These are phyloP conservation scores for Martes flavigula DNA, from an alignment of 2,797 vertebrate species.

Conservation along the genomic window DNA sequence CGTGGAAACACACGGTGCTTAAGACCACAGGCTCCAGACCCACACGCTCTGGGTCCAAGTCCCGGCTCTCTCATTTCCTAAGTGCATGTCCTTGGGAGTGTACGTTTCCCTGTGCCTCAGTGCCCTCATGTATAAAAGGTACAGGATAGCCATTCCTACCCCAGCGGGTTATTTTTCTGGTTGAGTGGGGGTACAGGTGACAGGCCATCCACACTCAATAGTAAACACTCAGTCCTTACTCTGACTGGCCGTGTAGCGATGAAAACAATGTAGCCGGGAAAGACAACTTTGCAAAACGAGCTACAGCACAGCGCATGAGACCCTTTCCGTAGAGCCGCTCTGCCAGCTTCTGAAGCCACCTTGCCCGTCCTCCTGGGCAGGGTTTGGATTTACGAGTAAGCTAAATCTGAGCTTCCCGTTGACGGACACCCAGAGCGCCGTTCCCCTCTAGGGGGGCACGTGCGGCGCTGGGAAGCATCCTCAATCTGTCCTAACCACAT, in stretches of 20 bases:
- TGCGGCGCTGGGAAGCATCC: slow-evolving; percentile 55
- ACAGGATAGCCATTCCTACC: background rate
- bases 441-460: background rate
- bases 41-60: background rate
- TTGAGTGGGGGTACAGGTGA: background rate
- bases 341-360: background rate
- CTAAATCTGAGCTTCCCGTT: slow-evolving; percentile 55
- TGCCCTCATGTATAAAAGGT: background rate
- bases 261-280: background rate
- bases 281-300: background rate
- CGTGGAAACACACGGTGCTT: background rate
- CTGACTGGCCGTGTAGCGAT: background rate
- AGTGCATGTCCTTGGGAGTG: background rate
- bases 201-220: background rate
- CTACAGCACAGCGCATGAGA: background rate
- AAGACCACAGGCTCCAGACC: background rate
- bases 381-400: slow-evolving; percentile 14
- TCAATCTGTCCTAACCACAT: slow-evolving; percentile 71
- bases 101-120: background rate
- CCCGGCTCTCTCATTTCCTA: background rate
- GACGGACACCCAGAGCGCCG: slow-evolving; percentile 37
- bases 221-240: background rate
- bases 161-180: background rate
- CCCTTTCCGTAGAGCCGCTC: background rate
- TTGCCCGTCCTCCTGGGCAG: slow-evolving; percentile 26